A percentile compares a stretch with the other conserved stretches of the same genome.
Conservation (phyloP, 1,140 invertebrate genomes). For the Ruditapes philippinarum region DNA sequence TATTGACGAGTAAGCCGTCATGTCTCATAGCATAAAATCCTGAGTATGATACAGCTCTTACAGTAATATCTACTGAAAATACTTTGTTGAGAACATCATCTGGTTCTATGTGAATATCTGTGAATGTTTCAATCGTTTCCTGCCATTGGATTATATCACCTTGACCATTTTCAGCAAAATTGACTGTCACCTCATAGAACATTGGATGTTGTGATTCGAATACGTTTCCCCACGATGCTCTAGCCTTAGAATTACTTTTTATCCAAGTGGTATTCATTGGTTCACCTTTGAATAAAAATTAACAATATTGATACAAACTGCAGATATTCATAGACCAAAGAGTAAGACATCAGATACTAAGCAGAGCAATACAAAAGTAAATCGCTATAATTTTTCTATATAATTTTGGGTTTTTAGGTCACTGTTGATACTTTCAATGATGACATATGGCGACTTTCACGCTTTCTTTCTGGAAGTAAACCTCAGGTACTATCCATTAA, state of each 20-base stretch:
- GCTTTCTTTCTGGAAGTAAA: too few species aligned
- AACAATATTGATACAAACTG: too few species aligned
- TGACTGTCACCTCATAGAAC: constrained; percentile 34
- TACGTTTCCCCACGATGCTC: not conserved
- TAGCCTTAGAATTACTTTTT: not conserved
- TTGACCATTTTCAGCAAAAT: not conserved
- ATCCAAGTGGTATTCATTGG: not conserved
- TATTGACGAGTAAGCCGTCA: not conserved
- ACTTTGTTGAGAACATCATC: not conserved
- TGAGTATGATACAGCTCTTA: not conserved
- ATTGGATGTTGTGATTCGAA: constrained; percentile 9
- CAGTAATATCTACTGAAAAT: not conserved
- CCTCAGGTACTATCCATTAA: too few species aligned
- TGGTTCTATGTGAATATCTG: not conserved
- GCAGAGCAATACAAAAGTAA: too few species aligned
- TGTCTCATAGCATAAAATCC: not conserved
- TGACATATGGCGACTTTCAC: too few species aligned
- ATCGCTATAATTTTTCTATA: too few species aligned
- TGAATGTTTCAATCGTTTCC: constrained; percentile 7
- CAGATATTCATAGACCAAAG: too few species aligned
- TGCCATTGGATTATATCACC: constrained; percentile 34
- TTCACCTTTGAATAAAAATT: too few species aligned
- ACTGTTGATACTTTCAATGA: too few species aligned
- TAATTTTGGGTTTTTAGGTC: too few species aligned
- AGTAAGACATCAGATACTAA: too few species aligned